Conservation (phyloP, 2,797 vertebrate genomes). For the Channallabes apus region DNA sequence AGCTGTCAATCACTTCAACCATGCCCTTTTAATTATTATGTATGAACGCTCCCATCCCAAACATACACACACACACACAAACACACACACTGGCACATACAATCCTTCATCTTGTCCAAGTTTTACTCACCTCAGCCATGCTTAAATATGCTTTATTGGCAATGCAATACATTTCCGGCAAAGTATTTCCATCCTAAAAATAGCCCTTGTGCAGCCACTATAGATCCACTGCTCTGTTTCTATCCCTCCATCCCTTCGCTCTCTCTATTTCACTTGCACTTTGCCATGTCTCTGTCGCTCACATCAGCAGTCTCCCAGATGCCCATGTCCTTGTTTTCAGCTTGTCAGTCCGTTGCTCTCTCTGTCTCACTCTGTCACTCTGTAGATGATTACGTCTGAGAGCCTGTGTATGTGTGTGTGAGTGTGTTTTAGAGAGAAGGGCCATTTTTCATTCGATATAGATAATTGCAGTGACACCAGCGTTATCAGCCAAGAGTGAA, state of each 20-base stretch:
- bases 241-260: slow-evolving; percentile 4
- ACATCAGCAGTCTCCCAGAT: slow-evolving; percentile 22
- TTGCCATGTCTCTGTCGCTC: slow-evolving; percentile 22
- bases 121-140: slow-evolving; percentile 43
- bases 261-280: slow-evolving; percentile 28
- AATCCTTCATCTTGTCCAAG: slow-evolving; percentile 20
- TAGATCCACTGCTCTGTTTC: slow-evolving; percentile 29
- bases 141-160: slow-evolving; percentile 56
- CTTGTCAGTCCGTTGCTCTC: slow-evolving; percentile 9
- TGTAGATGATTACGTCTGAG: slow-evolving; percentile 10
- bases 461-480: slow-evolving; percentile 34
- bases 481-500: slow-evolving; percentile 36
- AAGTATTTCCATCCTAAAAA: slow-evolving; percentile 53
- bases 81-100: slow-evolving; percentile 21
- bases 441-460: slow-evolving; percentile 27
- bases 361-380: slow-evolving; percentile 29
- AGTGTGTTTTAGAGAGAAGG: neutral
- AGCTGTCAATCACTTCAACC: neutral
- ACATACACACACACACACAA: neutral
- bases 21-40: neutral
- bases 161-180: slow-evolving; percentile 47
- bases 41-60: neutral
- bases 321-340: slow-evolving; percentile 13
- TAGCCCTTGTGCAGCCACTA: slow-evolving; percentile 30
- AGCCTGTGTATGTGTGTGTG: neutral